Conservation (phyloP, 2,113 vertebrate species). For the Tenebrosternarchus preto region DNA sequence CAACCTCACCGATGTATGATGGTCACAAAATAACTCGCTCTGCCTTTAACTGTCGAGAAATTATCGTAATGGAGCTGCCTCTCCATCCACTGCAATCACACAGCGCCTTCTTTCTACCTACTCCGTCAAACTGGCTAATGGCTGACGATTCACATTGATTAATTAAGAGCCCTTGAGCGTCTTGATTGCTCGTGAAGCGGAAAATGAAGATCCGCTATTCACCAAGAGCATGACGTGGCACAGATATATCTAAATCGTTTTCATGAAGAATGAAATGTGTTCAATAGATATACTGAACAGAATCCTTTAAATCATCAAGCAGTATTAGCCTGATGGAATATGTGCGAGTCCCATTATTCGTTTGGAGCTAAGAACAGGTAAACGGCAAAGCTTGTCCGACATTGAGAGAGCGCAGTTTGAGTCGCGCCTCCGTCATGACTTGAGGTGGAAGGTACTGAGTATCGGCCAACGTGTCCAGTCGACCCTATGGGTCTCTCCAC, state of each 20-base stretch:
- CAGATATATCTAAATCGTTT: not conserved
- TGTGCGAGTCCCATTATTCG: no score
- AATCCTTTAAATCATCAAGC: no score
- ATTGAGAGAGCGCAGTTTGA: not conserved
- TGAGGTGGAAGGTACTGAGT: not conserved
- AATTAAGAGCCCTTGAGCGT: not conserved
- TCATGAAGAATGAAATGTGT: no score
- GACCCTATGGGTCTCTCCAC: no score
- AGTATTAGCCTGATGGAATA: no score
- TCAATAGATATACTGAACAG: no score
- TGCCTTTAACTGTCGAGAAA: not conserved
- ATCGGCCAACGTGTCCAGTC: not conserved
- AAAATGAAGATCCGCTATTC: not conserved
- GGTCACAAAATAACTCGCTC: constrained; percentile 8
- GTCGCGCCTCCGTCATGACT: not conserved
- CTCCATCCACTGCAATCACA: not conserved
- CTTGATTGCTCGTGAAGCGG: not conserved
- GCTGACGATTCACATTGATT: not conserved
- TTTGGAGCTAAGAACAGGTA: no score
- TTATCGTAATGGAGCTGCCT: not conserved
- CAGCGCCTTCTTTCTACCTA: not conserved
- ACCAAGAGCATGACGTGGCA: not conserved
- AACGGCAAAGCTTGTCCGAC: no score
- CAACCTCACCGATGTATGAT: constrained; percentile 13
- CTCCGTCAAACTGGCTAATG: not conserved